These are phyloP conservation scores for Escarpia spicata DNA, from an alignment of 2,888 invertebrate species.

Conservation along the genomic window DNA sequence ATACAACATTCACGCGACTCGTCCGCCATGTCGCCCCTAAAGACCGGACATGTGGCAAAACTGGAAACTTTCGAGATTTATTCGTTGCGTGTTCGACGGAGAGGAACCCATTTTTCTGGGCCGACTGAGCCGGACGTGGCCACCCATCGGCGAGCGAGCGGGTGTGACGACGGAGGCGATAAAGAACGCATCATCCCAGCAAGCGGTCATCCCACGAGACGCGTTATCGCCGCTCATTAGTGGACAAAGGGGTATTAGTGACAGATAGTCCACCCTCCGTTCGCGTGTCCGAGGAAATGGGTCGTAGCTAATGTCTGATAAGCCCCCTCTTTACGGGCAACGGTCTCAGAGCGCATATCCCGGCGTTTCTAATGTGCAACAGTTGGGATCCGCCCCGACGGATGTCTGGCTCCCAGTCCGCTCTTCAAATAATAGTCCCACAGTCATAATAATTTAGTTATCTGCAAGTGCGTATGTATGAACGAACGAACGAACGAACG, in stretches of 20 bases:
- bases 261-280: background rate
- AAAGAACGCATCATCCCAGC: constrained; percentile 11
- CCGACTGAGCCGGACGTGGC: background rate
- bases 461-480: background rate
- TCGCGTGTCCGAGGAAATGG: background rate
- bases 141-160: background rate
- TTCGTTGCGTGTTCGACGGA: background rate
- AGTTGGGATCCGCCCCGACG: constrained; percentile 1
- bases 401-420: background rate
- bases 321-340: background rate
- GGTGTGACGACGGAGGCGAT: background rate
- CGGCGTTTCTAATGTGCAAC: background rate
- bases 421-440: background rate
- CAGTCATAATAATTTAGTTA: background rate
- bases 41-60: background rate
- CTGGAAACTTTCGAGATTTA: background rate
- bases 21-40: background rate
- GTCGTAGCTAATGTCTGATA: constrained; percentile 13
- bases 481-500: background rate
- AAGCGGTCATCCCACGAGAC: background rate
- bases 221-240: background rate
- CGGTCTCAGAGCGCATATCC: background rate
- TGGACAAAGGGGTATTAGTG: constrained; percentile 13
- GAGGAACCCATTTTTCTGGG: background rate
- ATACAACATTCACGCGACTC: background rate